Evolutionary conservation across 2,888 invertebrate genomes (phyloP).

Genomic region (Lasioglossum morio): DNA sequence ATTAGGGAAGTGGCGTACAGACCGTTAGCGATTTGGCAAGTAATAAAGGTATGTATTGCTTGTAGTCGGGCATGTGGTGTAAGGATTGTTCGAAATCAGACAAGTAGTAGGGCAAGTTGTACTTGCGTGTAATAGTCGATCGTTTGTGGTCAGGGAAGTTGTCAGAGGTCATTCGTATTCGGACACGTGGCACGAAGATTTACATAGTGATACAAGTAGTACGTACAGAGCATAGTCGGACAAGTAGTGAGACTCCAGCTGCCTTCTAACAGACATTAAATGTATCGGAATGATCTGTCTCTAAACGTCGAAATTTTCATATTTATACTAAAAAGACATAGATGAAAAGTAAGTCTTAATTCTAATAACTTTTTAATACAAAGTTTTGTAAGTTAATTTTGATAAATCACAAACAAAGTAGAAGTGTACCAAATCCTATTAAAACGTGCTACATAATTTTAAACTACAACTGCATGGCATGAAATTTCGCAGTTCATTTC

Average conservation of each 20-base stretch:
- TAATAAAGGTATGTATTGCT: neutral
- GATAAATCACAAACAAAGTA: too few species aligned
- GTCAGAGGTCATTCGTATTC: neutral
- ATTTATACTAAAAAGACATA: neutral
- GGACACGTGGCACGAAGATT: neutral
- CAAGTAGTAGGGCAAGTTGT: neutral
- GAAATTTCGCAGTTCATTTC: too few species aligned
- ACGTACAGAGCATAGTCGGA: neutral
- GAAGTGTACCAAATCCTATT: too few species aligned
- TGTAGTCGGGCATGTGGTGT: neutral
- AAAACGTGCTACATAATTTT: too few species aligned
- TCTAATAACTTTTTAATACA: neutral
- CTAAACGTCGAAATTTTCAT: neutral
- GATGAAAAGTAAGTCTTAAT: neutral
- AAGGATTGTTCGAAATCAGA: too few species aligned
- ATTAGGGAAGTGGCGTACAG: neutral
- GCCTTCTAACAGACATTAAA: neutral
- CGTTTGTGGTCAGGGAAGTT: neutral
- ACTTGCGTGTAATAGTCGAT: neutral
- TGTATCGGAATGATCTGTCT: neutral
- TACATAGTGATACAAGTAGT: neutral
- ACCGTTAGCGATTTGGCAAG: conserved; percentile 6
- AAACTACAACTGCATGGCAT: too few species aligned
- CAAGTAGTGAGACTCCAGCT: neutral
- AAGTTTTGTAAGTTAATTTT: too few species aligned